These are phyloP conservation scores for Zele albiditarsus DNA, from an alignment of 2,888 invertebrate genomes.

Conservation along the genomic window DNA sequence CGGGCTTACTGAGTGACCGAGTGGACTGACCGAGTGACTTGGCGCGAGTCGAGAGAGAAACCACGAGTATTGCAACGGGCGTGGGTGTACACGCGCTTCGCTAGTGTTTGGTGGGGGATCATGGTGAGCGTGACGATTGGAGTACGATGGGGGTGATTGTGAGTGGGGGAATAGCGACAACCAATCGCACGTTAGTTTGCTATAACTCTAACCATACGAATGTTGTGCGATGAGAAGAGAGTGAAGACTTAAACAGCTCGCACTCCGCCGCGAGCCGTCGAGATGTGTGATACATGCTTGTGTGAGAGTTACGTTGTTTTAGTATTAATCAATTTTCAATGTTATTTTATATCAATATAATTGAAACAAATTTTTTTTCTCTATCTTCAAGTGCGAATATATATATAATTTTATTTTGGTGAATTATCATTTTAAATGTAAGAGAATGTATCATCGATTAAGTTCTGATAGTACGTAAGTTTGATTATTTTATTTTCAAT, in stretches of 20 bases:
- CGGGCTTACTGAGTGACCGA: conserved; percentile 70
- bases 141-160: conserved; percentile 45
- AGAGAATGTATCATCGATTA: too few relatives aligned
- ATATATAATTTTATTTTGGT: not conserved
- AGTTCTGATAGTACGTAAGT: too few relatives aligned
- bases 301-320: not conserved
- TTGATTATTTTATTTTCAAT: too few relatives aligned
- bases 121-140: conserved; percentile 55
- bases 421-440: not conserved
- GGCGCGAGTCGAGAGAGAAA: conserved; percentile 45
- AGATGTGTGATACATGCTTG: conserved; percentile 41
- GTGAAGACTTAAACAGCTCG: conserved; percentile 43
- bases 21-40: conserved; percentile 66
- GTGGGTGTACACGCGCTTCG: conserved; percentile 67
- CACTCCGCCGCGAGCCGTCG: conserved; percentile 60
- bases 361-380: not conserved
- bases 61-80: conserved; percentile 60
- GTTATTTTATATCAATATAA: not conserved
- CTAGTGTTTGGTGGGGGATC: conserved; percentile 47
- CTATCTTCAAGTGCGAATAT: not conserved
- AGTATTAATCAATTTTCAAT: not conserved
- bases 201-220: conserved; percentile 22
- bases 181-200: conserved; percentile 57
- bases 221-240: conserved; percentile 34
- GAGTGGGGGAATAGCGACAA: conserved; percentile 52